phyloP scores from a whole-genome alignment of 2,113 vertebrate genomes.

The Marmota monax region DNA sequence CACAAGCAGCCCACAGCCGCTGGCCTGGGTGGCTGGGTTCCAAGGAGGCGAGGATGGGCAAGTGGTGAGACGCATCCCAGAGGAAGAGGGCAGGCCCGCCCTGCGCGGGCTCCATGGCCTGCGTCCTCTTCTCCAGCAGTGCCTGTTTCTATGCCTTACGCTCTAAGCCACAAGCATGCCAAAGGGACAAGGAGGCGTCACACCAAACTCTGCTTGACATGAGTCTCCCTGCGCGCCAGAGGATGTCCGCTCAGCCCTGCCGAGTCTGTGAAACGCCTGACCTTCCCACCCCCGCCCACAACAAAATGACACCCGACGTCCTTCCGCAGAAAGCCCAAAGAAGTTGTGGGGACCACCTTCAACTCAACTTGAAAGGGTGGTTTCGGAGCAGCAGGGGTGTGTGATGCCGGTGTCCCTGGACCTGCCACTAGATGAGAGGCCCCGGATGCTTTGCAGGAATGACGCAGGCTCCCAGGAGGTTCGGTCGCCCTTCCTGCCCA shows the following conservation, averaged over 20 bases:
- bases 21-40: not conserved
- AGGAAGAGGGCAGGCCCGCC: not conserved
- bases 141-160: not conserved
- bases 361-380: not conserved
- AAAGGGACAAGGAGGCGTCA: not conserved
- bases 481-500: not conserved
- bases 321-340: not conserved
- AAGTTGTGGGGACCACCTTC: not conserved
- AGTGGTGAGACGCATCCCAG: not conserved
- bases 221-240: not conserved
- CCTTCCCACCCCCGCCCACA: not conserved
- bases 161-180: not conserved
- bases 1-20: not conserved
- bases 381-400: accelerated
- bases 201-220: not conserved
- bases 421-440: not conserved
- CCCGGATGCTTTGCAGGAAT: too few species aligned
- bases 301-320: not conserved
- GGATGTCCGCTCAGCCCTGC: not conserved
- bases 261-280: not conserved
- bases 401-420: not conserved
- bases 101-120: not conserved
- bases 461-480: not conserved
- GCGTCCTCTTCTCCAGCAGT: not conserved
- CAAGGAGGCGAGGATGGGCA: not conserved